These are phyloP conservation scores for Huso huso DNA, from an alignment of 2,797 vertebrate genomes.

Conservation along the genomic window DNA sequence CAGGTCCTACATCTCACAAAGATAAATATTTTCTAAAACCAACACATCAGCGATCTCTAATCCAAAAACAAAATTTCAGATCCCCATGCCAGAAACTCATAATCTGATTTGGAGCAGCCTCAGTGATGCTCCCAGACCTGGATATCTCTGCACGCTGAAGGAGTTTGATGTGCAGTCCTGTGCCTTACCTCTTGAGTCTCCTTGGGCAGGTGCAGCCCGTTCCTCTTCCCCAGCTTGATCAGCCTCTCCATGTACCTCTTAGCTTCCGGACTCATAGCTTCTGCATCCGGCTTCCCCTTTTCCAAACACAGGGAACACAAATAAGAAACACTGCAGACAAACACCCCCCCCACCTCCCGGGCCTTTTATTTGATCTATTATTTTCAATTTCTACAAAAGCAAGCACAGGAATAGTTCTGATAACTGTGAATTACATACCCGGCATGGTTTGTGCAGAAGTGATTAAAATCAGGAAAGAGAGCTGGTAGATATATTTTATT, in stretches of 20 bases:
- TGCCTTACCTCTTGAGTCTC: conserved; percentile 75
- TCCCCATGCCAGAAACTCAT: conserved; percentile 10
- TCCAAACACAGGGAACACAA: neutral
- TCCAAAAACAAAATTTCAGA: conserved; percentile 9
- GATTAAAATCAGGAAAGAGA: too few species aligned
- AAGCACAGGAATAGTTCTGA: too few species aligned
- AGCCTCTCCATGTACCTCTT: conserved; percentile 81
- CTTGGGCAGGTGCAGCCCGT: conserved; percentile 78
- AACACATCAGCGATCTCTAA: neutral
- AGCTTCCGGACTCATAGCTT: conserved; percentile 61
- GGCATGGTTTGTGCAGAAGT: neutral
- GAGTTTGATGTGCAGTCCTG: neutral
- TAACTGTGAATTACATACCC: neutral
- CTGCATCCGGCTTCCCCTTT: conserved; percentile 62
- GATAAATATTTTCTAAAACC: too few species aligned
- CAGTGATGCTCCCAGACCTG: too few species aligned
- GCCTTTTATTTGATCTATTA: too few species aligned
- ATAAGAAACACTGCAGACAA: too few species aligned
- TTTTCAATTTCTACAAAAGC: too few species aligned
- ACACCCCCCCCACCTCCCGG: too few species aligned
- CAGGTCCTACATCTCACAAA: too few species aligned
- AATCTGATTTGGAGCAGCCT: neutral
- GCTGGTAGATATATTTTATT: too few species aligned
- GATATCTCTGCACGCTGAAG: too few species aligned
- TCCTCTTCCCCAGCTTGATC: conserved; percentile 77